These are phyloP conservation scores for Sterrhoptilus dennistouni DNA, from an alignment of 2,113 vertebrate genomes.

Conservation along the genomic window DNA sequence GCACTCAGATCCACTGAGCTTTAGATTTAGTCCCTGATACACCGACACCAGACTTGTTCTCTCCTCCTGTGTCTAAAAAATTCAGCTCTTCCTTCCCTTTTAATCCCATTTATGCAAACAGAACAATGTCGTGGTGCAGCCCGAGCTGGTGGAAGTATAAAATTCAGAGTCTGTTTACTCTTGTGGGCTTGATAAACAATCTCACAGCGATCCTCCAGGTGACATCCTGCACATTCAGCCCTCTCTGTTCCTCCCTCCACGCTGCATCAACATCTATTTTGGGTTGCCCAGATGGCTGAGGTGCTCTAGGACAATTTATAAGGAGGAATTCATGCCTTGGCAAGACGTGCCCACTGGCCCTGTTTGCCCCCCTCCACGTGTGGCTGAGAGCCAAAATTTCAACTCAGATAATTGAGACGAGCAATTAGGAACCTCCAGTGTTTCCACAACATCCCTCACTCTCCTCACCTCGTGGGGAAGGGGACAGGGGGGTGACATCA, in stretches of 20 bases:
- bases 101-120: neutral
- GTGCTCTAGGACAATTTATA: neutral
- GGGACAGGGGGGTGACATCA: neutral
- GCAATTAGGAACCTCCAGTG: neutral
- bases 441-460: neutral
- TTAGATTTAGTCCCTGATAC: neutral
- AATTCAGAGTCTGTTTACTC: neutral
- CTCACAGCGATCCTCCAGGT: neutral
- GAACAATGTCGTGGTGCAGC: accelerated
- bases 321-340: neutral
- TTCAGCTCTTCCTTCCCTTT: neutral
- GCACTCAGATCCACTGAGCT: neutral
- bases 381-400: neutral
- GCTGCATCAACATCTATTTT: neutral
- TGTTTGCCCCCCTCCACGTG: neutral
- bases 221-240: neutral
- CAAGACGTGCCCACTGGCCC: neutral
- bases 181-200: neutral
- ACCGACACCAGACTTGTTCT: neutral
- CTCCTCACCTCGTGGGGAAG: neutral
- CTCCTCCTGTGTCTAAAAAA: neutral
- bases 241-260: neutral
- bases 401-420: neutral
- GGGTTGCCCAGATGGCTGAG: constrained; percentile 2
- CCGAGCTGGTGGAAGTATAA: neutral